Evolutionary conservation across 2,797 vertebrate species (phyloP), one percentile per base, ranked within the genome.

Genomic region (Neoniphon sammara): DNA sequence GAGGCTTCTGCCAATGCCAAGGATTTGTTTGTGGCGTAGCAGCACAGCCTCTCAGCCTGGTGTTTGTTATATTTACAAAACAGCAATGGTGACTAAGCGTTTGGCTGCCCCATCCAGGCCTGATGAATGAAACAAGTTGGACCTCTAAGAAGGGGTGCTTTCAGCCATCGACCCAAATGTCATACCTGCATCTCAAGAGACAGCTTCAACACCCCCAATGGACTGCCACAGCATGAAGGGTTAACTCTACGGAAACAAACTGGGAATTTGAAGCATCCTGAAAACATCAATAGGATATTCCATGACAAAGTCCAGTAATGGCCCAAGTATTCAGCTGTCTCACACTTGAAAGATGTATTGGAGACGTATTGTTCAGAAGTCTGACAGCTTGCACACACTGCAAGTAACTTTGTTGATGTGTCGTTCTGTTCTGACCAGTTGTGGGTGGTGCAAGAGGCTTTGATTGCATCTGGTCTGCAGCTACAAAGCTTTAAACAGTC

Each of bases 161-260:
- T 8, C 46, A 31, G 30, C 6, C 6, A 15, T 60, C 18, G 20
- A 10, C 36, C 56, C 70, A 57, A 73, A 60, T 42, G 42, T 31
- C 30, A 31, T 55, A 6, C 27, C 14, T 49, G 62, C 44, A 20
- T 10, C 58, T 47, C 18, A 15, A n/a, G 7, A 18, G 46, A 66
- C 31, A 25, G 52, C 68, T 55, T 36, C 21, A n/a, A 10, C 7
- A 57, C 21, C 10, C 44, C 62, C 17, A 3, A n/a, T 15, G 20
- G 56, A 55, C 66, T 60, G 14, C 57, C 12, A 20, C 71, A 60
- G 72, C 70, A 75, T 46, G 74, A 77, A 77, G 66, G 78, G 63
- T 74, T 76, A 65, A 46, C 54, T 66, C 69, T 62, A 21, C 54
- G 30, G 61, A 75, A 59, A 65, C 55, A 14, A 65, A 25, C 17